Base-by-base conservation (phyloP, 2,113 vertebrate species). In the Rhinolophus ferrumequinum region DNA sequence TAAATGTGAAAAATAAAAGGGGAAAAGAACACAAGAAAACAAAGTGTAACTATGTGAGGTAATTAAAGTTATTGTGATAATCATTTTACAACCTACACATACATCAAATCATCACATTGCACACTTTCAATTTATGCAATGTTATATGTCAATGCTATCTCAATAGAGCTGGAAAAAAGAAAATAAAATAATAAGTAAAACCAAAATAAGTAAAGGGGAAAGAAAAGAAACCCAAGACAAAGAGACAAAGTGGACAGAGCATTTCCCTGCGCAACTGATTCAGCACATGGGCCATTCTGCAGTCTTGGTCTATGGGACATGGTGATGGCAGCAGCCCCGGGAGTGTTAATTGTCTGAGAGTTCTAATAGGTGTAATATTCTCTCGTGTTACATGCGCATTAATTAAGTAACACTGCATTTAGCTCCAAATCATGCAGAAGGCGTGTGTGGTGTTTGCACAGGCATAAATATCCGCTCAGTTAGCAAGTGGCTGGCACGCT, bases 351-450 rank as follows among this genome's bases (percentile, higher is more conserved):
- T 98, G 98, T 98, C 96, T 96, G 87, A 85, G 96, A 97, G 98
- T 97, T 98, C 97, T 98, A 98, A 99, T 98, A 98, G 99, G 98
- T 99, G 98, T 98, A 98, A 99, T 98, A 98, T 98, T 98, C 99
- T 98, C 95, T 77, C 91, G 87, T 98, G 98, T 98, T 99, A 98
- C 98, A 98, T 97, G 98, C 95, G 98, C 98, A 98, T 98, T 99
- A 99, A 99, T 99, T 99, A 99, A 99, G 98, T 98, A 98, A 99
- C 99, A 99, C 98, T 97, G 98, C 99, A 99, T 99, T 99, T 99
- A 99, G 99, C 98, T 99, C 98, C 99, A 99, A 99, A 99, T 99
- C 99, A 99, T 98, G 98, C 98, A 97, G 98, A 99, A 99, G 99
- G 98, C 97, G 76, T 98, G 97, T 92, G 98, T 97, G 98, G 98